phyloP scores from a whole-genome alignment of 2,888 invertebrate genomes.

The Tinea pellionella region DNA sequence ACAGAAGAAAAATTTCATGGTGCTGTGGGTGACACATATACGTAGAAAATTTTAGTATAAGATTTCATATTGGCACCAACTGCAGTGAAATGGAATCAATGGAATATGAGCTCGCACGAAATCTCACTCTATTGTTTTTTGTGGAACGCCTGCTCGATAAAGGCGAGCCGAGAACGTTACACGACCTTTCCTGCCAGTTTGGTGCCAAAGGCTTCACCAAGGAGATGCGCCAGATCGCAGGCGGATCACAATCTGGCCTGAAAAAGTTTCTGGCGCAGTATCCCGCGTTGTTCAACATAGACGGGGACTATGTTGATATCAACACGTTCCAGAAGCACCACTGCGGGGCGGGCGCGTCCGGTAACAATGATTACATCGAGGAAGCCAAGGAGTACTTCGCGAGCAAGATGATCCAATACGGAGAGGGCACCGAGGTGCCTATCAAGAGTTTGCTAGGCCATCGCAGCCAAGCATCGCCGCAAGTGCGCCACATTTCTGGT shows the following conservation, averaged over 20 bases:
- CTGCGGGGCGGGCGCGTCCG: slow-evolving; percentile 70
- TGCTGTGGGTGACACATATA: slow-evolving; percentile 70
- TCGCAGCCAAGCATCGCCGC: slow-evolving; percentile 94
- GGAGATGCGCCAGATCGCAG: slow-evolving; percentile 96
- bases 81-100: slow-evolving; percentile 85
- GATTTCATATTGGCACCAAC: slow-evolving; percentile 65
- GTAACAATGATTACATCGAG: slow-evolving; percentile 89
- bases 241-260: slow-evolving; percentile 95
- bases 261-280: slow-evolving; percentile 97
- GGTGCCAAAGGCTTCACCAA: slow-evolving; percentile 99
- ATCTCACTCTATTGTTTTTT: slow-evolving; percentile 97
- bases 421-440: slow-evolving; percentile 95
- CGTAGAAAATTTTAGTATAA: slow-evolving; percentile 66
- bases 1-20: slow-evolving; percentile 61
- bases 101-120: slow-evolving; percentile 93
- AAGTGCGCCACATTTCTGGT: slow-evolving; percentile 94
- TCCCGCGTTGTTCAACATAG: slow-evolving; percentile 94
- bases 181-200: slow-evolving; percentile 98
- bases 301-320: slow-evolving; percentile 91
- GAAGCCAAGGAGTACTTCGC: slow-evolving; percentile 99
- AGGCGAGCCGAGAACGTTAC: slow-evolving; percentile 93
- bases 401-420: slow-evolving; percentile 94
- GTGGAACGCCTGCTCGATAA: slow-evolving; percentile 98
- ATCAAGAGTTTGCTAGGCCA: slow-evolving; percentile 97
- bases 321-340: slow-evolving; percentile 79